Percentiles rank a stretch among this genome's conserved stretches.
Evolutionary conservation across 1,140 invertebrate genomes (phyloP).

Genomic region (Chironomus striatipennis): DNA sequence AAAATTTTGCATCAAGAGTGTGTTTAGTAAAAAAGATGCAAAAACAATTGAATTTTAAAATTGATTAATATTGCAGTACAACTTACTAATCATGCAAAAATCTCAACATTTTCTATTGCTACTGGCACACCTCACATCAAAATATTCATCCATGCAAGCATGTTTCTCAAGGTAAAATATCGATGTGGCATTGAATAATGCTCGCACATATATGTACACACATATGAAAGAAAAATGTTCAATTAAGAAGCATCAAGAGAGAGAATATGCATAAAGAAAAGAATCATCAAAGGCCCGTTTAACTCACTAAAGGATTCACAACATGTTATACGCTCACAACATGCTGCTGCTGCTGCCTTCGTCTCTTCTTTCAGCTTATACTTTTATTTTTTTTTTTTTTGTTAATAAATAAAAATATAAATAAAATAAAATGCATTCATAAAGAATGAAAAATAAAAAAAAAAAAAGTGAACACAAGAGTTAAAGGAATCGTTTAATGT

Average conservation of each 20-base stretch:
- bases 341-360: not conserved
- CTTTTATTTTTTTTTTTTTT: too few species aligned
- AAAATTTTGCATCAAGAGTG: too few species aligned
- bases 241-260: conserved; percentile 10
- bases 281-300: conserved; percentile 5
- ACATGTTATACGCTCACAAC: not conserved
- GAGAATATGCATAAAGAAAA: not conserved
- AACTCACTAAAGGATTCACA: conserved; percentile 5
- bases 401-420: not conserved
- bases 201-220: conserved; percentile 11
- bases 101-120: too few species aligned
- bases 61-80: too few species aligned
- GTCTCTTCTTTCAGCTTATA: too few species aligned
- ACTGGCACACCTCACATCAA: not conserved
- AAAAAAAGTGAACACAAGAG: not conserved
- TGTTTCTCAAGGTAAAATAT: not conserved
- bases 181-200: conserved; percentile 7
- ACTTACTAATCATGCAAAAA: too few species aligned
- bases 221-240: conserved; percentile 7
- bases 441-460: too few species aligned
- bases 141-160: not conserved
- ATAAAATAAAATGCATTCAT: not conserved
- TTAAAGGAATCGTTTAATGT: conserved; percentile 22
- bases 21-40: too few species aligned
- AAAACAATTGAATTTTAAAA: too few species aligned